These are phyloP conservation scores for Eristalis arbustorum DNA, from an alignment of 2,888 invertebrate genomes.

Conservation along the genomic window DNA sequence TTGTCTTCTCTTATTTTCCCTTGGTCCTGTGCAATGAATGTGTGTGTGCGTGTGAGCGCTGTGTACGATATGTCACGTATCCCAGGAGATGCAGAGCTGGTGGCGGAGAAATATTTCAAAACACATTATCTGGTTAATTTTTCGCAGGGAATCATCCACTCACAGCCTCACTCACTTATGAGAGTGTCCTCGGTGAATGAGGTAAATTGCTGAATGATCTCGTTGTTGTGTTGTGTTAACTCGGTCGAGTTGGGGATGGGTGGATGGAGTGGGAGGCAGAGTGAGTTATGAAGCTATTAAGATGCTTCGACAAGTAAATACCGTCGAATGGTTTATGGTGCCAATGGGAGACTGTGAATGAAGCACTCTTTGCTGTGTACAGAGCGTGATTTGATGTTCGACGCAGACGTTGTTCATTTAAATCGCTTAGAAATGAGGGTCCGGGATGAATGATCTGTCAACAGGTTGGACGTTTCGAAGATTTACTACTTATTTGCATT, in stretches of 20 bases:
- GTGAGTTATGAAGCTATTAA: slow-evolving; percentile 46
- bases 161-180: neutral
- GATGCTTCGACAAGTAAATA: slow-evolving; percentile 31
- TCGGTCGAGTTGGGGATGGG: neutral
- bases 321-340: slow-evolving; percentile 7
- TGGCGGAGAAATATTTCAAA: slow-evolving; percentile 41
- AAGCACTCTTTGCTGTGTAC: neutral
- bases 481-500: neutral
- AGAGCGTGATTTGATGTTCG: neutral
- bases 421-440: neutral
- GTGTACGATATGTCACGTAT: slow-evolving; percentile 43
- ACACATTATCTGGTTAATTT: slow-evolving; percentile 44
- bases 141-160: neutral
- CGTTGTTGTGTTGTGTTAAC: slow-evolving; percentile 1
- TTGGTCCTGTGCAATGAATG: neutral
- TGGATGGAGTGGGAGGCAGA: neutral
- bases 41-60: slow-evolving; percentile 14
- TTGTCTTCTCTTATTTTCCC: neutral
- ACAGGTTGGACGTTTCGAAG: neutral
- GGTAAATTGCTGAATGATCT: slow-evolving; percentile 37
- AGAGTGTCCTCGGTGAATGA: neutral
- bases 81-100: neutral
- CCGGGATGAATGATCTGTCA: neutral
- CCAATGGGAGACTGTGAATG: neutral
- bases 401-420: neutral